Base-by-base conservation (phyloP, 2,797 vertebrate species). In the Anomalospiza imberbis region DNA sequence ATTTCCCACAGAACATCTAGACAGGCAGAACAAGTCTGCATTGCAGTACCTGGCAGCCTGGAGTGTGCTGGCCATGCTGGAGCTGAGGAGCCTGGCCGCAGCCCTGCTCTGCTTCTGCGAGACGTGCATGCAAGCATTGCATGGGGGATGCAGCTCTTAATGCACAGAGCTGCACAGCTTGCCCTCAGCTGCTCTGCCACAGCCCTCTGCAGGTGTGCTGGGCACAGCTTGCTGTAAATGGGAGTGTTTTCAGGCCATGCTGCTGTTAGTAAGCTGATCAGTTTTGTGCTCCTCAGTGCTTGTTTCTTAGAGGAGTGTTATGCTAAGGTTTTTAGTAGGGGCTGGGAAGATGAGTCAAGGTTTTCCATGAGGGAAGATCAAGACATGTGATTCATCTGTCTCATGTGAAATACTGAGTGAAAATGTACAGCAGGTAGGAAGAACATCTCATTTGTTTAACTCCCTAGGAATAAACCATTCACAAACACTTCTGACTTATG, bases 1-100 rank as follows among this genome's bases (percentile, higher is more conserved):
- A 6, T 88, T 92, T 92, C 48, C 42, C 51, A 32, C 20, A 36
- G 70, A 70, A 24, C 20, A 48, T 51, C 32, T 19, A 73, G 85
- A 28, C n/a, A 74, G 38, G 45, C 40, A 61, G 74, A 94, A 58
- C 11, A n/a, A 54, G 44, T 13, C 87, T 92, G 75, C 82, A 80
- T 20, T 93, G 91, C 89, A 91, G 62, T 58, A 53, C 54, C 50
- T 58, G 61, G 44, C 51, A 83, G 65, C 19, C 34, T 58, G 57
- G 42, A 38, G 42, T 45, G 36, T 0, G 2, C 73, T 12, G 32
- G 25, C 34, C 51, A 44, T 0, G 2, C 71, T 13, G 34, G 31
- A 51, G 26, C 57, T 4, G 0, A 50, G 62, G 55, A 54, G 14
- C 4, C 7, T 13, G 24, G 61, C 38, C 78, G n/a, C 38, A 60